Base-by-base conservation (phyloP, 2,888 invertebrate genomes). In the Lepidocyrtinus sp. region DNA sequence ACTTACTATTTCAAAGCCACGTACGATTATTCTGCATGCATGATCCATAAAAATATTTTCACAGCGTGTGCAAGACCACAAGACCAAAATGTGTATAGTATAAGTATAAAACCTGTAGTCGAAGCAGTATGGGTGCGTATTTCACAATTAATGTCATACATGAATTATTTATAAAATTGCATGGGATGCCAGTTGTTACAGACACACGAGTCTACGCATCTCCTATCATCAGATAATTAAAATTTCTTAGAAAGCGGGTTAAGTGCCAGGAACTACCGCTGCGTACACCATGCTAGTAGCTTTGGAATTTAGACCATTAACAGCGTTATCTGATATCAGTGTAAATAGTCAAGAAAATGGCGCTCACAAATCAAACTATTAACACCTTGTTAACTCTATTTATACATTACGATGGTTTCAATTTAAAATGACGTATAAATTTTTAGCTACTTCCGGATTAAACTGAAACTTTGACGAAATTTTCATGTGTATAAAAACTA, bases 111-210 rank as follows among this genome's bases (percentile, higher is more conserved):
- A n/a, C n/a, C n/a, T n/a, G n/a, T n/a, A n/a, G n/a, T n/a, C n/a
- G n/a, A n/a, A n/a, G n/a, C n/a, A n/a, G n/a, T n/a, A n/a, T 50
- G 50, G n/a, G 50, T 50, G 17, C 12, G 50, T 15, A 50, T 7
- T 50, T 50, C 15, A 17, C 50, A 50, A 50, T 50, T 50, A 50
- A 50, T 50, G 50, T 50, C 50, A 50, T 36, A 36, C 50, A 50
- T 50, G 50, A 50, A 50, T 50, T 17, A 50, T 50, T 15, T 36
- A 7, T 36, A 12, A 36, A 36, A 36, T 17, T 50, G 12, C 50
- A 50, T 17, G 2, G 15, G 2, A 50, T 36, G 36, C 36, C 36
- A 36, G 36, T 36, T 17, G 15, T 50, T 50, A n/a, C 12, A 7
- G 2, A 50, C 50, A 36, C 5, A 7, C 50, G 50, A 12, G 50